Base-by-base conservation (phyloP, 1,140 invertebrate genomes). In the Palaemon carinicauda region DNA sequence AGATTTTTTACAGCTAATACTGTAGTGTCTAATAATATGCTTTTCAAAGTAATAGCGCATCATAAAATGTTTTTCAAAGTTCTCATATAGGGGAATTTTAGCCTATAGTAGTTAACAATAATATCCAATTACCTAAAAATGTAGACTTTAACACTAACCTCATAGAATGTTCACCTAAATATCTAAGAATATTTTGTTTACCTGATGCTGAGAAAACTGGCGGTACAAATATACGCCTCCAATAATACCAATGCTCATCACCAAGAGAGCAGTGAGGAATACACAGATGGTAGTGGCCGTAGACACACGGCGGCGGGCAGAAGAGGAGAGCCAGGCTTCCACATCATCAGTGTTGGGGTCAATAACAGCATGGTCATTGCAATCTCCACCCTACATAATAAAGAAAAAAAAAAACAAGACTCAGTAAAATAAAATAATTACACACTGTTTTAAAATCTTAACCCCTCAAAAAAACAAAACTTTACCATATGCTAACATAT, bases 211-310 rank as follows among this genome's bases (percentile, higher is more conserved):
- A 1, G 94, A 92, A 91, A 96, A 95, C 81, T 96, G 93, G n/a
- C 93, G 94, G 91, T 96, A 97, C 29, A 97, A 92, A 90, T 95
- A 95, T 56, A 95, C 92, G 19, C 96, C 96, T 31, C 94, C 94
- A 77, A 96, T 93, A 50, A 97, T 94, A 9, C 95, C 95, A 89
- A 95, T 93, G 69, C 95, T 93, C 90, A 96, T 94, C 1, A 96
- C 94, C 51, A 95, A 90, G 1, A 96, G 90, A 0, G 95, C 94
- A 31, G 94, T 94, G 27, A 97, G 91, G 79, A 95, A 93, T n/a
- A 97, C 91, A 89, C 95, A 94, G 29, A 95, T 92, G 24, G 94
- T 94, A 60, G 94, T 95, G 80, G 93, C 92, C 24, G 93, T 93
- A 88, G 92, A 94, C 50, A n/a, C n/a, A n/a, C 93, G 92, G 78